Conservation (phyloP, 2,113 vertebrate species). For the Calonectris borealis region DNA sequence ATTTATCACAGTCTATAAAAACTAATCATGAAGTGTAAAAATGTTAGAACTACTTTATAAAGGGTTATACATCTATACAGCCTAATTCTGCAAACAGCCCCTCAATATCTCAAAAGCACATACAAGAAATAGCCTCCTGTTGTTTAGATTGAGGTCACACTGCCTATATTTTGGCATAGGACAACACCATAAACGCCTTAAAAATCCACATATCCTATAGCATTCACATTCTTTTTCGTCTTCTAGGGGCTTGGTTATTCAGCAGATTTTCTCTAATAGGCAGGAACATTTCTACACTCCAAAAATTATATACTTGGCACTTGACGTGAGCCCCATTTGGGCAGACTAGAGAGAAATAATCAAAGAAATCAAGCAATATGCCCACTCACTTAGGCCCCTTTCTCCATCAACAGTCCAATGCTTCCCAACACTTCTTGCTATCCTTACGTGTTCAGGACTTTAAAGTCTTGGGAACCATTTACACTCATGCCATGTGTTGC, state of each 20-base stretch:
- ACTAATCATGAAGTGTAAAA: neutral
- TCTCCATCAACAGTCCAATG: neutral
- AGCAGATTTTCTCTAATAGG: neutral
- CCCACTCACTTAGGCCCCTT: neutral
- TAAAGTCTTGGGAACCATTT: neutral
- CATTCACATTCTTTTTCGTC: neutral
- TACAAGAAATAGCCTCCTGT: neutral
- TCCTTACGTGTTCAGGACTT: neutral
- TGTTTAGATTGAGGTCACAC: neutral
- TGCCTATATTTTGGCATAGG: neutral
- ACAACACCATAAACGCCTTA: neutral
- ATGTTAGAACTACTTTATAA: constrained; percentile 2
- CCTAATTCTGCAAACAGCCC: neutral
- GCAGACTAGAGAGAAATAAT: neutral
- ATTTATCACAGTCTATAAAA: constrained; percentile 8
- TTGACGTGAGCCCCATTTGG: neutral
- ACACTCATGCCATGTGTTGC: neutral
- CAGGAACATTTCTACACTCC: neutral
- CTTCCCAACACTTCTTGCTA: neutral
- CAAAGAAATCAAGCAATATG: neutral
- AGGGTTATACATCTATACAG: neutral
- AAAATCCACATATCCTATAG: neutral
- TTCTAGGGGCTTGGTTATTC: neutral
- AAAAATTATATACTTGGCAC: neutral
- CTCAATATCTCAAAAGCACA: neutral